A percentile compares a stretch with the other conserved stretches of the same genome.
These are phyloP conservation scores for Megaceryle maxima DNA, from an alignment of 2,113 vertebrate species.

Conservation along the genomic window DNA sequence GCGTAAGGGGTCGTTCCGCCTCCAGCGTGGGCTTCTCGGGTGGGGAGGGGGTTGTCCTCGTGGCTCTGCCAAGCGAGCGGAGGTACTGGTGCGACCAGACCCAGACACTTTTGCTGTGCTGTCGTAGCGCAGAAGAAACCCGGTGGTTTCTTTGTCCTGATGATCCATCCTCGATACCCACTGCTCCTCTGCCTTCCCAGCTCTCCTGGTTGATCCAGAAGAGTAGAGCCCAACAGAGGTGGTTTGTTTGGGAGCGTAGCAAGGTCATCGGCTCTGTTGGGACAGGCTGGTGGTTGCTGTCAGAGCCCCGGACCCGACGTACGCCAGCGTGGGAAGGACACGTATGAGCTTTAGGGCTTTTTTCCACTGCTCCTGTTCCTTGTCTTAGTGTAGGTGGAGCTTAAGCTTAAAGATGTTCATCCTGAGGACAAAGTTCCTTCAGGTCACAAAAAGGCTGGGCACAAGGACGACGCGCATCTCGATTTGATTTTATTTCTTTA, in stretches of 20 bases:
- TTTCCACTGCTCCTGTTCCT: neutral
- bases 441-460: neutral
- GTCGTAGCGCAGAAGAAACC: neutral
- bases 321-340: neutral
- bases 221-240: neutral
- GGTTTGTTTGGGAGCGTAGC: neutral
- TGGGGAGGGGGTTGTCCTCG: neutral
- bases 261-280: neutral
- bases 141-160: neutral
- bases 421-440: neutral
- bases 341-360: accelerated
- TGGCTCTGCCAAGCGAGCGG: neutral
- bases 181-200: accelerated
- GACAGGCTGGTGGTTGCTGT: neutral
- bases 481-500: neutral
- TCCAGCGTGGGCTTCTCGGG: neutral
- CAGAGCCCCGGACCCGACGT: neutral
- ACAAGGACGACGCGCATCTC: neutral
- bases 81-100: accelerated
- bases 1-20: neutral
- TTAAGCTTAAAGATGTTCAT: neutral
- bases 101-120: neutral
- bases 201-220: neutral
- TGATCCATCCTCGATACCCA: neutral
- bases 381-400: neutral